Conservation (phyloP, 2,113 vertebrate species). For the Calyptomena viridis region DNA sequence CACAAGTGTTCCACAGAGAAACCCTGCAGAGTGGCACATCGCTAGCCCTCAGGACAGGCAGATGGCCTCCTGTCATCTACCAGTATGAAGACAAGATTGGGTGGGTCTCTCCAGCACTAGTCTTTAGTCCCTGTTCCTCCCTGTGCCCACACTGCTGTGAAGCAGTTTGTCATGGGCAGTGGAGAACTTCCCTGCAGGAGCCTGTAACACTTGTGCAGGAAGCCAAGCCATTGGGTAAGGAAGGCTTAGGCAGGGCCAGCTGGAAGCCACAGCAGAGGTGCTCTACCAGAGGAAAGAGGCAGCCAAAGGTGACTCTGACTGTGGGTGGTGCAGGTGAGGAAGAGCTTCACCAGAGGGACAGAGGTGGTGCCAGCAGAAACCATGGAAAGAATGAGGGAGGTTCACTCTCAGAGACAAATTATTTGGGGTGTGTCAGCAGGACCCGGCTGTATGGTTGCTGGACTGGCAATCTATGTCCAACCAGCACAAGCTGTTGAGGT, state of each 20-base stretch:
- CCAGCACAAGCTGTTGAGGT: slow-evolving; percentile 33
- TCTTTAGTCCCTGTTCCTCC: neutral
- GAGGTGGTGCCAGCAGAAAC: slow-evolving; percentile 43
- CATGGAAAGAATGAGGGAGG: slow-evolving; percentile 61
- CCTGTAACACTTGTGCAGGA: neutral
- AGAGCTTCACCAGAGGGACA: neutral
- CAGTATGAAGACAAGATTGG: too few species aligned
- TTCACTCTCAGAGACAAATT: neutral
- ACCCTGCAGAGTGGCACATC: fast-evolving
- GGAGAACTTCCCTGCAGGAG: neutral
- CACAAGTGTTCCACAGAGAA: neutral
- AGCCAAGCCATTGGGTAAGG: neutral
- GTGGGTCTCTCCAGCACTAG: neutral
- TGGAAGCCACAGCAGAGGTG: neutral
- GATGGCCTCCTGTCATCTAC: too few species aligned
- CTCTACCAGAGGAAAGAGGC: neutral
- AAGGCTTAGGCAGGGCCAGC: neutral
- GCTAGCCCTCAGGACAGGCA: neutral
- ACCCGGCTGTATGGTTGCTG: neutral
- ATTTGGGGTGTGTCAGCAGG: slow-evolving; percentile 20
- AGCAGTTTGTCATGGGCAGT: neutral
- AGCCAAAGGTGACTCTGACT: neutral
- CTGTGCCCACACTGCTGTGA: neutral
- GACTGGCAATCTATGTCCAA: neutral
- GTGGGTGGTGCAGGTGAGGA: neutral